Conservation (phyloP, 1,140 invertebrate genomes). For the Aphidius gifuensis region DNA sequence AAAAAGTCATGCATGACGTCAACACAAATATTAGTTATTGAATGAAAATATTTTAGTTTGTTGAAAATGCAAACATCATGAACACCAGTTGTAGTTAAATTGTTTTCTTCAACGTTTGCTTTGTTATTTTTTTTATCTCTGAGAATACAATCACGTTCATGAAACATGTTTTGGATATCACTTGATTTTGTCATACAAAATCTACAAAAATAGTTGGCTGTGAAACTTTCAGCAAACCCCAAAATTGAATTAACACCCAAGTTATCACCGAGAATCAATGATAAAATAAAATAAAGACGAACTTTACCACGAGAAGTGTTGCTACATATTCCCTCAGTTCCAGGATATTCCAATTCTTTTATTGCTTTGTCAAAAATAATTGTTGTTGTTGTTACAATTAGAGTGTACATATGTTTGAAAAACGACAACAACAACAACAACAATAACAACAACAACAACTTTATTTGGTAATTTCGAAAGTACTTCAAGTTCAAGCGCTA, state of each 20-base stretch:
- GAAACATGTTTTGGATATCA: too few relatives aligned
- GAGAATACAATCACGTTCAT: too few relatives aligned
- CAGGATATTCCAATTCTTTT: slow-evolving; percentile 10
- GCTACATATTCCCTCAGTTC: slow-evolving; percentile 9
- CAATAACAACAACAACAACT: too few relatives aligned
- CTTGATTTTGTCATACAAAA: too few relatives aligned
- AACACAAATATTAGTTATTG: neutral
- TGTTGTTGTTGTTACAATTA: too few relatives aligned
- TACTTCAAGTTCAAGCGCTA: too few relatives aligned
- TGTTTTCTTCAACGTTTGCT: neutral
- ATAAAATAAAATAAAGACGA: slow-evolving; percentile 17
- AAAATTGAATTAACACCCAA: slow-evolving; percentile 23
- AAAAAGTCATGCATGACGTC: slow-evolving; percentile 13
- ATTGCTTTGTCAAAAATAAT: slow-evolving; percentile 6
- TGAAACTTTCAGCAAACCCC: slow-evolving; percentile 13
- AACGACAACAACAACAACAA: too few relatives aligned
- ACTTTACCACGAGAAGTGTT: neutral
- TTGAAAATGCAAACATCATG: neutral
- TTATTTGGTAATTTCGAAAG: too few relatives aligned
- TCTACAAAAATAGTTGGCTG: too few relatives aligned
- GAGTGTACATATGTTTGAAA: too few relatives aligned
- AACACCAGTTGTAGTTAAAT: neutral
- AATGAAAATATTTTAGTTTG: slow-evolving; percentile 1
- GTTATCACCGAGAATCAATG: slow-evolving; percentile 16
- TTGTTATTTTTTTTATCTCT: too few relatives aligned